Evolutionary conservation across 2,888 invertebrate species (phyloP), one percentile per base, ranked within the genome.

Genomic region (Philereme vetulata): DNA sequence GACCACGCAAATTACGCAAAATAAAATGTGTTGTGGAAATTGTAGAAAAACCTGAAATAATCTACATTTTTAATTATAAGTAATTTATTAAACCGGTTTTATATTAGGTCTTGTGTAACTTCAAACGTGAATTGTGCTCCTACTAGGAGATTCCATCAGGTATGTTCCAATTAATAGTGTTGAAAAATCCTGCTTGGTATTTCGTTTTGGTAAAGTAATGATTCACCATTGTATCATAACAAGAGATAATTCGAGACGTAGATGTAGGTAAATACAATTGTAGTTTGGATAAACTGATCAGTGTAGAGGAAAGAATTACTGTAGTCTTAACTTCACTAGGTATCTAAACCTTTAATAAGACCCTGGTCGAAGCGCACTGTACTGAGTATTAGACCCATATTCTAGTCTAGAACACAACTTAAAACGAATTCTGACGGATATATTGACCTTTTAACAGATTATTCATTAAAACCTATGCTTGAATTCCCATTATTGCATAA

Each of bases 171-270:
- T 35, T 48, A 10, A 0, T 7, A 7, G 43, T 7, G 9, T 47
- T 34, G 32, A 5, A n/a, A 48, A 21, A 21, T 21, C 21, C 21
- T 21, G 21, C 21, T 21, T 35, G 43, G 34, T 48, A 34, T 44
- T 34, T 45, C 7, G 38, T 56, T 42, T 53, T 53, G 44, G 33
- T 62, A 40, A 66, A 62, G 51, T 60, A 66, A 56, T 73, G 73
- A 72, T 65, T 74, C 72, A 73, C 54, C 33, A 34, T 57, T 65
- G 60, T 61, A 50, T 45, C 50, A 21, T 21, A 21, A 21, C 21
- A 21, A 21, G 21, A 21, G 21, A 21, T 21, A 21, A 21, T 21
- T 21, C 21, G 21, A 1, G 21, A 21, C 21, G 21, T 21, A 21
- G 21, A 21, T 1, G 1, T 1, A 21, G 21, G 1, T 21, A 21